A percentile compares a stretch with the other conserved stretches of the same genome.
Conservation (phyloP, 2,113 vertebrate species). For the Mobula hypostoma region DNA sequence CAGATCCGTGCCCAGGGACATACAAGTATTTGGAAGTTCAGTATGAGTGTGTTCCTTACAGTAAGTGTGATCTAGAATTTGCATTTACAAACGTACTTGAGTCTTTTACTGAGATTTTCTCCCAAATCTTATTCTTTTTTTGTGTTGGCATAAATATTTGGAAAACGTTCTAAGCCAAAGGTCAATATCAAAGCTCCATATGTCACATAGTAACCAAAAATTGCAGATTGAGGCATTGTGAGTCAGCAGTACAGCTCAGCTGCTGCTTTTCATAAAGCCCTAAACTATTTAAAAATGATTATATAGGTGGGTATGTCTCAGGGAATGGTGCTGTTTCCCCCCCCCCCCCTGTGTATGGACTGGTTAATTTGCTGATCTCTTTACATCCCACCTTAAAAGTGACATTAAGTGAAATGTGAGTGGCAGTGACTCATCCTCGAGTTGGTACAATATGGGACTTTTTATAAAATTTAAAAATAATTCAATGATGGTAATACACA, state of each 20-base stretch:
- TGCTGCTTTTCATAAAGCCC: background rate
- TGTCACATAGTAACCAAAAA: background rate
- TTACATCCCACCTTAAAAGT: background rate
- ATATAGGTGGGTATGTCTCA: background rate
- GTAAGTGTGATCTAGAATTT: constrained; percentile 66
- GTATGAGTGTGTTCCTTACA: constrained; percentile 94
- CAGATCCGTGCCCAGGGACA: constrained; percentile 87
- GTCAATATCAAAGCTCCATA: background rate
- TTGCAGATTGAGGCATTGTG: background rate
- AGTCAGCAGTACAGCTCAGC: background rate
- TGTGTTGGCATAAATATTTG: background rate
- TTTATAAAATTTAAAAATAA: background rate
- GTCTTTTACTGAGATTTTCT: background rate
- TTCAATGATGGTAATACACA: too few species aligned
- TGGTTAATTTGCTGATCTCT: background rate
- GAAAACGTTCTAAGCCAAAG: background rate
- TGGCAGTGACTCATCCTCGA: background rate
- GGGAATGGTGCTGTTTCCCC: background rate
- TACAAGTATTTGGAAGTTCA: constrained; percentile 96
- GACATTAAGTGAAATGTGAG: background rate
- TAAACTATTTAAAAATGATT: background rate
- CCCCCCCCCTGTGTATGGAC: background rate
- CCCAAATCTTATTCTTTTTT: background rate
- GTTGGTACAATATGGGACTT: background rate
- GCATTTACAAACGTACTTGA: too few species aligned